Conservation (phyloP, 2,888 invertebrate genomes). For the Balanococcus diminutus region DNA sequence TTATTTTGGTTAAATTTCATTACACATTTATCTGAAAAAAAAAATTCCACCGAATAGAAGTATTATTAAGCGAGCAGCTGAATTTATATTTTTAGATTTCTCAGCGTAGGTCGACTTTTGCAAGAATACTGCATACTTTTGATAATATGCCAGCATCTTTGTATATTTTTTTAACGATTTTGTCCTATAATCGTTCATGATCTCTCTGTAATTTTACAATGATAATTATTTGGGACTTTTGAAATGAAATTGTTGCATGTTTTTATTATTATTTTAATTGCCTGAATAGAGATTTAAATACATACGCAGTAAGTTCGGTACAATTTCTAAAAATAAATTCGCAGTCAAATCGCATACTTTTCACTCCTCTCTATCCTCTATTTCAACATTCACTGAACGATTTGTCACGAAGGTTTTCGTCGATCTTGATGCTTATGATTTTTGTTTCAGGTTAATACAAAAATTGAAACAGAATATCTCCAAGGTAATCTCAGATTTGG, state of each 20-base stretch:
- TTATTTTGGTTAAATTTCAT: too few relatives aligned
- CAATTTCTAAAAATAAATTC: not conserved
- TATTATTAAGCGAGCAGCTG: not conserved
- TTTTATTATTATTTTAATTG: too few relatives aligned
- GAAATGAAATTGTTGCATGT: not conserved
- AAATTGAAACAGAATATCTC: constrained; percentile 76
- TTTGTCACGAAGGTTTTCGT: not conserved
- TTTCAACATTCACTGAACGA: not conserved
- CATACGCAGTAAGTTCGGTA: not conserved
- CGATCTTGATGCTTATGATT: not conserved
- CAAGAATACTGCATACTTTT: constrained; percentile 23
- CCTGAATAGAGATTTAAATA: not conserved
- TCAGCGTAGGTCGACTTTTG: constrained; percentile 31
- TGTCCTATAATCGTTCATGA: constrained; percentile 35
- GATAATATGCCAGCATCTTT: constrained; percentile 19
- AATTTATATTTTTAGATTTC: constrained; percentile 35
- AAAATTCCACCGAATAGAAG: not conserved
- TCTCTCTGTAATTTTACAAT: not conserved
- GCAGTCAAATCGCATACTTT: not conserved
- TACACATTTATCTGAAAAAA: not conserved
- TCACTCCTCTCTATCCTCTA: not conserved
- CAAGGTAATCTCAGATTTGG: constrained; percentile 76
- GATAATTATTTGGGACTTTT: not conserved
- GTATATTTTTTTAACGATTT: constrained; percentile 26
- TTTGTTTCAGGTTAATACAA: constrained; percentile 75